These are phyloP conservation scores for Pangasius larnaudii DNA, from an alignment of 2,797 vertebrate genomes.

Conservation along the genomic window DNA sequence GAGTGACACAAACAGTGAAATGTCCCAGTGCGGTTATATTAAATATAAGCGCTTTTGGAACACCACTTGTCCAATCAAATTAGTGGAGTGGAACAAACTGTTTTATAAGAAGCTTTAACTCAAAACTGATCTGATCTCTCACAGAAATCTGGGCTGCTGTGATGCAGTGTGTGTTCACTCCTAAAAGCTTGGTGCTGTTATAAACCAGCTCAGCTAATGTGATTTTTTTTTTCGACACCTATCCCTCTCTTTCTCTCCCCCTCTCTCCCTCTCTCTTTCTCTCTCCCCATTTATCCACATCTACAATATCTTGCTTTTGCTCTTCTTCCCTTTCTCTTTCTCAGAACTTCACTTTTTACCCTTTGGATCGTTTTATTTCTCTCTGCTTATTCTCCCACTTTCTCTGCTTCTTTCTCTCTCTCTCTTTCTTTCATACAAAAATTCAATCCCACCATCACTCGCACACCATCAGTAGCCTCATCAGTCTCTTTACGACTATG, in stretches of 20 bases:
- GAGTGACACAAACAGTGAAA: neutral
- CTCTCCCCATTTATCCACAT: neutral
- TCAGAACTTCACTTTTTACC: neutral
- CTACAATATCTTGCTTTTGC: neutral
- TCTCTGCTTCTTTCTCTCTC: neutral
- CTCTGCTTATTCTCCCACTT: neutral
- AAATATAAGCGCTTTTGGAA: neutral
- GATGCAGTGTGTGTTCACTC: neutral
- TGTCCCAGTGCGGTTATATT: neutral
- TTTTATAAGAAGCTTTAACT: neutral
- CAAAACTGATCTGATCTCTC: neutral
- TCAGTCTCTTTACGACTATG: neutral
- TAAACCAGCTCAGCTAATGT: constrained; percentile 12
- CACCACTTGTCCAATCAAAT: neutral
- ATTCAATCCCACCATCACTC: neutral
- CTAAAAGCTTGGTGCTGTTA: neutral
- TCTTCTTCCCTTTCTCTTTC: neutral
- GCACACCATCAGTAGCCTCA: neutral
- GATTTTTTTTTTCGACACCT: neutral
- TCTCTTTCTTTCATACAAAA: neutral
- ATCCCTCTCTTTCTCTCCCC: neutral
- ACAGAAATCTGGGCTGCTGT: neutral
- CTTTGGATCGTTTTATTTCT: neutral
- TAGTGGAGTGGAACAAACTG: neutral
- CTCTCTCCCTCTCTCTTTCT: neutral